phyloP scores from a whole-genome alignment of 2,888 invertebrate species.

The Oligia latruncula region DNA sequence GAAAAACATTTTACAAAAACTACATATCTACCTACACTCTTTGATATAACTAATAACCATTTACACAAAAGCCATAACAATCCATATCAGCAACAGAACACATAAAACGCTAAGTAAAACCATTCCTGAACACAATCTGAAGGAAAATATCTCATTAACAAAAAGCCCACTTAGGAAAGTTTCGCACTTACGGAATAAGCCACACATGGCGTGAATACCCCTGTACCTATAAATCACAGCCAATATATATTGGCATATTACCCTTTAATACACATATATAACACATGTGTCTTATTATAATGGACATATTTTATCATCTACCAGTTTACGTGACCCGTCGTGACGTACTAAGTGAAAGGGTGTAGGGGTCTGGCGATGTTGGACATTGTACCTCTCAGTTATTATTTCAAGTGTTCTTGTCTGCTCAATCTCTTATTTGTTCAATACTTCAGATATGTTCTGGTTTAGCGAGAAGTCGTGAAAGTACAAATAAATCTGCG shows the following conservation, averaged over 20 bases:
- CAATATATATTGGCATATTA: constrained; percentile 58
- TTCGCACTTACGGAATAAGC: constrained; percentile 65
- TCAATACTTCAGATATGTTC: constrained; percentile 54
- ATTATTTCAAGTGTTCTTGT: constrained; percentile 76
- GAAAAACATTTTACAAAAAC: not conserved
- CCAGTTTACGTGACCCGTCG: constrained; percentile 31
- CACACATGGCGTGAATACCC: constrained; percentile 65
- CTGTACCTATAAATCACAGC: constrained; percentile 67
- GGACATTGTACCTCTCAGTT: constrained; percentile 66
- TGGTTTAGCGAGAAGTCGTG: constrained; percentile 23
- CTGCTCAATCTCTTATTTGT: constrained; percentile 73
- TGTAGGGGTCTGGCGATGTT: constrained; percentile 32
- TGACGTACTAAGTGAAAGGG: not conserved
- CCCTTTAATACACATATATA: constrained; percentile 41
- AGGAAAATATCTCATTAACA: constrained; percentile 72
- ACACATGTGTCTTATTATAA: constrained; percentile 45
- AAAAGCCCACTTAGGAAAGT: constrained; percentile 65
- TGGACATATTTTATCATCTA: constrained; percentile 44
- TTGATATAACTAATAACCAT: not conserved
- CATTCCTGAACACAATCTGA: constrained; percentile 57
- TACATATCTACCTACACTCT: not conserved
- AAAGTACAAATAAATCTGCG: constrained; percentile 23
- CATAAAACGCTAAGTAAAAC: constrained; percentile 44
- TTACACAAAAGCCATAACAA: constrained; percentile 27
- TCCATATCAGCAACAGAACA: constrained; percentile 23